Evolutionary conservation across 2,797 vertebrate genomes (phyloP).

Genomic region (Aplochiton taeniatus): DNA sequence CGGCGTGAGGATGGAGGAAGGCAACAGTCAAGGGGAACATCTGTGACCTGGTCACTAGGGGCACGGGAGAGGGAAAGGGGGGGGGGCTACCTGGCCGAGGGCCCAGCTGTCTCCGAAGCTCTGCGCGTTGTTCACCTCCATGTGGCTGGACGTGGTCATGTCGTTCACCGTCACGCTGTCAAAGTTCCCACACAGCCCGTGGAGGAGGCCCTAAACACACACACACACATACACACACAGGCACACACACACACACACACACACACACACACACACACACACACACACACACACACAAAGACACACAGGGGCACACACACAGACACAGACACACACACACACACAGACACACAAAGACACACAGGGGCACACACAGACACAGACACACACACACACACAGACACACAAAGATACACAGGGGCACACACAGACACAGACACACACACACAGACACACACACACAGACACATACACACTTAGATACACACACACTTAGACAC

Average conservation of each 20-base stretch:
- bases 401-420: too few relatives aligned
- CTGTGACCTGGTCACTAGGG: too few relatives aligned
- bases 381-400: neutral
- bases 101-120: constrained; percentile 97
- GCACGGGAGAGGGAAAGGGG: neutral
- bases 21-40: constrained; percentile 10
- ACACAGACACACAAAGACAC: too few relatives aligned
- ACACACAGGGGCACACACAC: too few relatives aligned
- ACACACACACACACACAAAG: neutral
- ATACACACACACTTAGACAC: too few relatives aligned
- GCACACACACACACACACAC: neutral
- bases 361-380: neutral
- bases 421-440: constrained; percentile 17
- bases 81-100: constrained; percentile 85
- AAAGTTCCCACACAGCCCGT: constrained; percentile 96
- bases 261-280: neutral
- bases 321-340: too few relatives aligned
- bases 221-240: neutral
- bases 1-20: too few relatives aligned
- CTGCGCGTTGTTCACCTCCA: constrained; percentile 96
- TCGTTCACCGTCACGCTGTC: constrained; percentile 97
- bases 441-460: neutral
- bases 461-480: neutral
- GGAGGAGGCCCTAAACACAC: constrained; percentile 77
- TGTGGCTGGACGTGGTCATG: constrained; percentile 94